These are phyloP conservation scores for Malachius bipustulatus DNA, from an alignment of 2,888 invertebrate species.

Conservation along the genomic window DNA sequence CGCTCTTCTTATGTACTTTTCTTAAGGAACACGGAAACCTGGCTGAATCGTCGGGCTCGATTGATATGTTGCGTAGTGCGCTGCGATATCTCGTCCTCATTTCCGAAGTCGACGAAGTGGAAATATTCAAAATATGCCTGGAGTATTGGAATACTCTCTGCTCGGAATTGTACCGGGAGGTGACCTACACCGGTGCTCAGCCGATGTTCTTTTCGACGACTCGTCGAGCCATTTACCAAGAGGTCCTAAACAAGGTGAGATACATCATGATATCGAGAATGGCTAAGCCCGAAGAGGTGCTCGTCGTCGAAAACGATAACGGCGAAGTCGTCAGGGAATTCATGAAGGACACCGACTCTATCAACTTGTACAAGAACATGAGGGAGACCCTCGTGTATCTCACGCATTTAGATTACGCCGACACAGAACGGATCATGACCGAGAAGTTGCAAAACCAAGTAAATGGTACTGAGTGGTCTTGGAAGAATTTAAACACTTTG, in stretches of 20 bases:
- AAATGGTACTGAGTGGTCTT: slow-evolving; percentile 97
- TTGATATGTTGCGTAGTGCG: slow-evolving; percentile 62
- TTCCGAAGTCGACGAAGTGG: slow-evolving; percentile 97
- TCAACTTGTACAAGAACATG: slow-evolving; percentile 99
- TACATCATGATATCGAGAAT: slow-evolving; percentile 98
- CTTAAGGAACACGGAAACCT: slow-evolving; percentile 90
- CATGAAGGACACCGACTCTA: slow-evolving; percentile 99
- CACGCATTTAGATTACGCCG: slow-evolving; percentile 94
- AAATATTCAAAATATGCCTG: slow-evolving; percentile 98
- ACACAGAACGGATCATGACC: slow-evolving; percentile 98
- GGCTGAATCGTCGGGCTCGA: slow-evolving; percentile 70
- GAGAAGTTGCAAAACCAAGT: slow-evolving; percentile 97
- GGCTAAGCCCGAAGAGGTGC: slow-evolving; percentile 99
- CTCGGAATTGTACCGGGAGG: slow-evolving; percentile 83
- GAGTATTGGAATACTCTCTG: slow-evolving; percentile 97
- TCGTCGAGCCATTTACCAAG: slow-evolving; percentile 63
- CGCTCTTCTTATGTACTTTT: slow-evolving; percentile 93
- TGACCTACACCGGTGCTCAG: slow-evolving; percentile 32
- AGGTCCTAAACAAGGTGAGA: slow-evolving; percentile 76
- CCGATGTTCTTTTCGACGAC: slow-evolving; percentile 29
- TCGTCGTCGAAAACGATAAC: slow-evolving; percentile 99
- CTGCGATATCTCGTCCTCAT: slow-evolving; percentile 80
- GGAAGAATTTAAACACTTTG: slow-evolving; percentile 98
- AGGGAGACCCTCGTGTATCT: slow-evolving; percentile 94
- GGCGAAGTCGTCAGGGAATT: slow-evolving; percentile 98